Evolutionary conservation across 2,888 invertebrate genomes (phyloP).

Genomic region (Scaptomyza cyrtandrae): DNA sequence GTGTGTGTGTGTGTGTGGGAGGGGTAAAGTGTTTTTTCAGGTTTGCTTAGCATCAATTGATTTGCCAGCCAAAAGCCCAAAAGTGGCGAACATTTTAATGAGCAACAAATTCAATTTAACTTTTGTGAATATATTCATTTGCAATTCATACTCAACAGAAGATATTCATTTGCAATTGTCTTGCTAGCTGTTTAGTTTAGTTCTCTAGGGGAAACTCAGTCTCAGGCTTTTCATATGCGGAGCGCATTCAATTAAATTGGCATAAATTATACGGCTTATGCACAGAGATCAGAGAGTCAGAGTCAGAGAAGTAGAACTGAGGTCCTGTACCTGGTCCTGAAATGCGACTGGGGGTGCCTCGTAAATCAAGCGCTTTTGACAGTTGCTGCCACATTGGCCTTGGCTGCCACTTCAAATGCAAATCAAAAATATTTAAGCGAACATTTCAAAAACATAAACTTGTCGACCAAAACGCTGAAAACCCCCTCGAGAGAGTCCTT

Average conservation of each 20-base stretch:
- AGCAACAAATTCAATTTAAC: slow-evolving; percentile 73
- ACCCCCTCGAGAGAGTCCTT: slow-evolving; percentile 2
- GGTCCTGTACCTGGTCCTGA: slow-evolving; percentile 30
- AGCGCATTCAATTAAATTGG: slow-evolving; percentile 74
- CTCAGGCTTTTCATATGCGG: slow-evolving; percentile 47
- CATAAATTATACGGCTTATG: slow-evolving; percentile 73
- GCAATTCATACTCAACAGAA: slow-evolving; percentile 52
- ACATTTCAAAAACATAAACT: slow-evolving; percentile 59
- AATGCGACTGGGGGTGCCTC: slow-evolving; percentile 14
- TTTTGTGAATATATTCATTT: slow-evolving; percentile 69
- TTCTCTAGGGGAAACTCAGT: slow-evolving; percentile 19
- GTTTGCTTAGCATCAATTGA: slow-evolving; percentile 44
- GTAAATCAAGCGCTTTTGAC: slow-evolving; percentile 70
- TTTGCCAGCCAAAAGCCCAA: slow-evolving; percentile 22
- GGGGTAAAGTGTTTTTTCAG: slow-evolving; percentile 71
- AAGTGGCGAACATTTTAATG: slow-evolving; percentile 69
- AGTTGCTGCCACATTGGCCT: slow-evolving; percentile 44
- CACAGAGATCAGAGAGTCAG: slow-evolving; percentile 33
- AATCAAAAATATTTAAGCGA: slow-evolving; percentile 57
- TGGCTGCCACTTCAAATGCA: slow-evolving; percentile 64
- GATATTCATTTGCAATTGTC: slow-evolving; percentile 68
- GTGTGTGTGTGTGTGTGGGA: slow-evolving; percentile 30
- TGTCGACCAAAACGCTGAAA: slow-evolving; percentile 36
- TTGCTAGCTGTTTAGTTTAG: slow-evolving; percentile 30
- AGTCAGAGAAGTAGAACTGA: not conserved